Evolutionary conservation across 2,113 vertebrate genomes (phyloP).

Genomic region (Capricornis sumatraensis): DNA sequence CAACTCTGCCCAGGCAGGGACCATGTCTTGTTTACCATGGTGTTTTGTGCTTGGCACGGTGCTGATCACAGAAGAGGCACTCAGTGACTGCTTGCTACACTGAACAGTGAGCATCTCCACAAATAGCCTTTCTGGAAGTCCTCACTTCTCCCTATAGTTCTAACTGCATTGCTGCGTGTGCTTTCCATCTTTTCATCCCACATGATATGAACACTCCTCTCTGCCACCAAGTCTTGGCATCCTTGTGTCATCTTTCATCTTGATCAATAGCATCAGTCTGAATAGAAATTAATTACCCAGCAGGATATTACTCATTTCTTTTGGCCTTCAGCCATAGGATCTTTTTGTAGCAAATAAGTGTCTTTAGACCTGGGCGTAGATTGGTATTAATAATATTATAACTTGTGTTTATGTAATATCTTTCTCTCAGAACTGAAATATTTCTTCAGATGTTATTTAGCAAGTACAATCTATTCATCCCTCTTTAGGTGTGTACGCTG

Average conservation of each 20-base stretch:
- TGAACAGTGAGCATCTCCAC: neutral
- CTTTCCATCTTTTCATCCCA: neutral
- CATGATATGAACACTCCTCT: neutral
- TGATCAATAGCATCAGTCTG: neutral
- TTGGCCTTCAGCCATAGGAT: neutral
- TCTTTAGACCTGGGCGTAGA: conserved; percentile 6
- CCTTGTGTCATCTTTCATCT: neutral
- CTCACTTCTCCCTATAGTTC: neutral
- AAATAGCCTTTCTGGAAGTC: neutral
- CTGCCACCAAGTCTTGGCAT: neutral
- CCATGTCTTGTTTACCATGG: neutral
- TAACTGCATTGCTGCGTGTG: neutral
- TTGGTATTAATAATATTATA: neutral
- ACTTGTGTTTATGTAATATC: conserved; percentile 37
- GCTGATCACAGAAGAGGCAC: neutral
- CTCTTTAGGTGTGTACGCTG: conserved; percentile 53
- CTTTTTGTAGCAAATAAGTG: neutral
- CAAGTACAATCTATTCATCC: conserved; percentile 30
- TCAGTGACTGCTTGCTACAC: neutral
- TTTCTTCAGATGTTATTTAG: conserved; percentile 24
- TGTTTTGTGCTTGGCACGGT: neutral
- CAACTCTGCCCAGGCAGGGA: neutral
- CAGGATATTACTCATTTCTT: conserved; percentile 35
- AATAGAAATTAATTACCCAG: neutral
- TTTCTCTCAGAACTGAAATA: conserved; percentile 32